Base-by-base conservation (phyloP, 2,797 vertebrate species). In the Acanthurus leucopareius region DNA sequence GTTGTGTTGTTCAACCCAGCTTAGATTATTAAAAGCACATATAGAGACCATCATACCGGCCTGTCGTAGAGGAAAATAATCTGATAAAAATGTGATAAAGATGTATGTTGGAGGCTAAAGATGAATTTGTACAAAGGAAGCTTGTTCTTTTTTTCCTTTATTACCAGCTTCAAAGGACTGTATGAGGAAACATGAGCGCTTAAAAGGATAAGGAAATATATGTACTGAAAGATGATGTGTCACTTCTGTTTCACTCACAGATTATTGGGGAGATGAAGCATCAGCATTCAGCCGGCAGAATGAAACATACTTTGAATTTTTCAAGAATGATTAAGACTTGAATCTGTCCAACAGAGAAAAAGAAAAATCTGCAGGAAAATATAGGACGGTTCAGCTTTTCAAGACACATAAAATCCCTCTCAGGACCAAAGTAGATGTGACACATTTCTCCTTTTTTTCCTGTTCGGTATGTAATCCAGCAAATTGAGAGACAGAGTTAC, bases 251-350 rank as follows among this genome's bases (percentile, higher is more conserved):
- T 80, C n/a, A 59, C 68, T 79, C 28, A 44, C 20, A 73, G 64
- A 47, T 82, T 45, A 81, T 67, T 80, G 22, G 56, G 10, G 42
- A 73, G 72, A 83, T 70, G 66, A 63, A 78, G 58, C 20, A 58
- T 89, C 66, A 79, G 77, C 64, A 83, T 88, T 84, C 49, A 25
- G 5, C 72, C 56, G 53, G 64, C 19, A 32, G 40, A 62, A 19
- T 10, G 40, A 52, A 69, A 75, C 20, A 57, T 40, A 19, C 69
- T 57, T 61, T 60, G 47, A 83, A 32, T 7, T 15, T 42, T n/a
- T 79, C 42, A 9, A 25, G 8, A 56, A 17, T 22, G 35, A 42
- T 77, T 73, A 22, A 58, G 65, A 38, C 17, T 52, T 6, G 3
- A 10, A 67, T 63, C 22, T 28, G n/a, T 65, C 16, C 45, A 52